Evolutionary conservation across 2,797 vertebrate genomes (phyloP).

Genomic region (Propithecus deckenii): DNA sequence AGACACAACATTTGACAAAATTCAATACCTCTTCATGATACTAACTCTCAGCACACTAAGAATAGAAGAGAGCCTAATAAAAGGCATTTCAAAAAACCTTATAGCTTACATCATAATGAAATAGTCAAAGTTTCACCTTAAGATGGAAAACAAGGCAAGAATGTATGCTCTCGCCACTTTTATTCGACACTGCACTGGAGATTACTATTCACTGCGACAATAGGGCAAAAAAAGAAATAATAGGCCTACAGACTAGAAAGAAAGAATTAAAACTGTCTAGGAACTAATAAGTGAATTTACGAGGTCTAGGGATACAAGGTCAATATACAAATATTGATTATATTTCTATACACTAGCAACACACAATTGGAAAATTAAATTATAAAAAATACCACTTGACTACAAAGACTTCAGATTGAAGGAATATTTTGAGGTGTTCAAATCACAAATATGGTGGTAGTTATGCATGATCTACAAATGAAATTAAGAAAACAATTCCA

Average conservation of each 20-base stretch:
- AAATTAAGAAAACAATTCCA: constrained; percentile 41
- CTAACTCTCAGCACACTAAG: neutral
- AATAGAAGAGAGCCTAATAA: neutral
- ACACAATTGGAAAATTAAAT: constrained; percentile 2
- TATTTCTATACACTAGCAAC: neutral
- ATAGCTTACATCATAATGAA: neutral
- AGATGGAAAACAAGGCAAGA: neutral
- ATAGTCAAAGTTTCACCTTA: neutral
- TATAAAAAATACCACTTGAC: neutral
- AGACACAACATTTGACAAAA: constrained; percentile 9
- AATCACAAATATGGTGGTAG: neutral
- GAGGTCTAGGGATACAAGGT: neutral
- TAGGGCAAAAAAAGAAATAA: neutral
- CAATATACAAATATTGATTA: neutral
- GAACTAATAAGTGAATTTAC: neutral
- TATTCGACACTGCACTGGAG: neutral
- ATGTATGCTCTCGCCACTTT: neutral
- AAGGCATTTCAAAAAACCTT: neutral
- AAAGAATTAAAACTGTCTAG: constrained; percentile 2
- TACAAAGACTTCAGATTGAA: neutral
- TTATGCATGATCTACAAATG: constrained; percentile 26
- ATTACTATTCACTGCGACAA: neutral
- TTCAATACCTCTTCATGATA: neutral
- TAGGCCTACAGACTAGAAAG: neutral
- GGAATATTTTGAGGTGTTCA: neutral